Evolutionary conservation across 2,113 vertebrate genomes (phyloP), one percentile per base, ranked within the genome.

Genomic region (Chelonoidis abingdonii): DNA sequence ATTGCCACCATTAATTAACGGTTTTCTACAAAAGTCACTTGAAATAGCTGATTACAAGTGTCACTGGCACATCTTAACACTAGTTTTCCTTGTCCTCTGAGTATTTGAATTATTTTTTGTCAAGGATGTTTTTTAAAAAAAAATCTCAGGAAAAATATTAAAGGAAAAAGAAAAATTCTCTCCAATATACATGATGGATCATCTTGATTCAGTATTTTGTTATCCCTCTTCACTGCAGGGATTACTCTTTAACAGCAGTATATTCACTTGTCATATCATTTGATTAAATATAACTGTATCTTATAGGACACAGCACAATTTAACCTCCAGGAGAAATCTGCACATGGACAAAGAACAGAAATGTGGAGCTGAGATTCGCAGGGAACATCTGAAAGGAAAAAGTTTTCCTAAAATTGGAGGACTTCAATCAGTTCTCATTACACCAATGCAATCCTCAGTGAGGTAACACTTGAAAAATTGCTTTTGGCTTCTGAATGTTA

Each of bases 31-130:
- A 38, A 69, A 69, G n/a, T 38, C 6, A 35, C 17, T 69, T n/a
- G 8, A 35, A 19, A n/a, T 21, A 38, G 31, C 41, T 44, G 38
- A 44, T 22, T 38, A 24, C 11, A 38, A 62, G 35, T 72, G 65
- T 14, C n/a, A 72, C 19, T n/a, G 65, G n/a, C 8, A 16, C 41
- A 76, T 76, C 38, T 76, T 76, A 76, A 76, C 72, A 6, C 44
- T 89, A 2, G 83, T 24, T 27, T 90, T 6, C 24, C 22, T 24
- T 59, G 24, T 4, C 13, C 65, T 84, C 65, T 87, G 12, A 17
- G 83, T 17, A 95, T 54, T 44, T 87, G 62, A 85, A 5, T 3
- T 59, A 85, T 62, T 76, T 69, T 90, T 80, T 89, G 22, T 76
- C 11, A 44, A 44, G 44, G 83, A 53, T 89, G 56, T 4, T 0